Evolutionary conservation across 1,140 invertebrate genomes (phyloP).

Genomic region (Cydia pomonella): DNA sequence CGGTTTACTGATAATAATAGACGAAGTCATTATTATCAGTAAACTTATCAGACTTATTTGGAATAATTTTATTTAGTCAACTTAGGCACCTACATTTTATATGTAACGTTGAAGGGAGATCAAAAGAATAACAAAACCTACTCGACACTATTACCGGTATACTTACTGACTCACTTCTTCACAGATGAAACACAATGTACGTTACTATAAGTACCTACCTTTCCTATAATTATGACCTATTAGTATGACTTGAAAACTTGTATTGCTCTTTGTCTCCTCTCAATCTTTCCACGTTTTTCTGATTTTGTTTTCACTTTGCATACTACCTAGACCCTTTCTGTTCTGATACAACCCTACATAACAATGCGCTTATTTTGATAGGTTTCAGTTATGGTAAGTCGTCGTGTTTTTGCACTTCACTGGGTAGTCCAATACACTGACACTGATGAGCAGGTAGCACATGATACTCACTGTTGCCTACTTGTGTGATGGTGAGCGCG

Average conservation of each 20-base stretch:
- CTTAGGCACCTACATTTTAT: too few species aligned
- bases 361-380: not conserved
- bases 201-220: too few species aligned
- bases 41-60: too few species aligned
- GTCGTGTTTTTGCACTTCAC: not conserved
- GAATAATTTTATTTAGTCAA: too few species aligned
- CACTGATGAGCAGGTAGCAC: not conserved
- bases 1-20: too few species aligned
- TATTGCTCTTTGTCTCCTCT: too few species aligned
- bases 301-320: constrained; percentile 11
- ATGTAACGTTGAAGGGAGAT: too few species aligned
- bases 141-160: not conserved
- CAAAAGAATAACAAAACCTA: not conserved
- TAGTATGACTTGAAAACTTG: too few species aligned
- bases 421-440: not conserved
- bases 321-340: not conserved
- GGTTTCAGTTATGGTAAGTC: too few species aligned
- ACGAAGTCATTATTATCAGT: too few species aligned
- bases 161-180: not conserved
- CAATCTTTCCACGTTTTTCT: not conserved
- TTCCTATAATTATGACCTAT: too few species aligned
- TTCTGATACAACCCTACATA: not conserved
- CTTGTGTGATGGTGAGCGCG: constrained; percentile 14
- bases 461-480: constrained; percentile 32
- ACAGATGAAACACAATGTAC: not conserved